Percentiles rank a stretch among this genome's conserved stretches.
Evolutionary conservation across 1,140 invertebrate genomes (phyloP).

Genomic region (Argopecten irradians): DNA sequence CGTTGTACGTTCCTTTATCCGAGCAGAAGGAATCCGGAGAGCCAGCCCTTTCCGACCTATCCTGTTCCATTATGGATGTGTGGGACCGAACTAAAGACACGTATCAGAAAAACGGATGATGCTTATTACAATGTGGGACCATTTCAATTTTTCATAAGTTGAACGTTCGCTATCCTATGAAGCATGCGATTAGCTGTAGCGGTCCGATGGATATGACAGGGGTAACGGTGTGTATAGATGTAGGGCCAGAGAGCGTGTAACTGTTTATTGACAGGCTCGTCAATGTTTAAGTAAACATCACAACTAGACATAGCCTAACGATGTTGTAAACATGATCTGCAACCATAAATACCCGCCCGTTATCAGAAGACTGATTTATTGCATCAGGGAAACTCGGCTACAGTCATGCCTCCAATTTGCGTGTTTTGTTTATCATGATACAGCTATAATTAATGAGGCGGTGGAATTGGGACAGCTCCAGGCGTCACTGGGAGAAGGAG

Average conservation of each 20-base stretch:
- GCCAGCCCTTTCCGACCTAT: not conserved
- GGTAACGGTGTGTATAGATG: not conserved
- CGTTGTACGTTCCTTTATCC: not conserved
- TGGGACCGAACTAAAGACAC: not conserved
- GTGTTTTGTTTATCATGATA: constrained; percentile 1
- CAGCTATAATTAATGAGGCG: not conserved
- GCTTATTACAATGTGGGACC: not conserved
- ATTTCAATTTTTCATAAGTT: not conserved
- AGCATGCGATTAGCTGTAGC: not conserved
- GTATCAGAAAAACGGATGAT: not conserved
- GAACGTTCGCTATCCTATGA: not conserved
- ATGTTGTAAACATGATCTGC: constrained; percentile 3
- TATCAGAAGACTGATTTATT: constrained; percentile 4
- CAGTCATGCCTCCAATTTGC: not conserved
- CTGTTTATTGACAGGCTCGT: constrained; percentile 4
- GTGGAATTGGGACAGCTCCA: not conserved
- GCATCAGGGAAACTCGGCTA: not conserved
- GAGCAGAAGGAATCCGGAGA: not conserved
- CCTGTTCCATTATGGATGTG: not conserved
- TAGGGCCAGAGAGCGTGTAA: not conserved
- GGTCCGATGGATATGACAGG: not conserved
- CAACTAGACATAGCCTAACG: not conserved
- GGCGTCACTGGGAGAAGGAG: not conserved
- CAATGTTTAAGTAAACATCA: not conserved
- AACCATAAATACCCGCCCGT: not conserved